A percentile compares a stretch with the other conserved stretches of the same genome.
phyloP scores from a whole-genome alignment of 2,888 invertebrate species.

The Linyphia triangularis region DNA sequence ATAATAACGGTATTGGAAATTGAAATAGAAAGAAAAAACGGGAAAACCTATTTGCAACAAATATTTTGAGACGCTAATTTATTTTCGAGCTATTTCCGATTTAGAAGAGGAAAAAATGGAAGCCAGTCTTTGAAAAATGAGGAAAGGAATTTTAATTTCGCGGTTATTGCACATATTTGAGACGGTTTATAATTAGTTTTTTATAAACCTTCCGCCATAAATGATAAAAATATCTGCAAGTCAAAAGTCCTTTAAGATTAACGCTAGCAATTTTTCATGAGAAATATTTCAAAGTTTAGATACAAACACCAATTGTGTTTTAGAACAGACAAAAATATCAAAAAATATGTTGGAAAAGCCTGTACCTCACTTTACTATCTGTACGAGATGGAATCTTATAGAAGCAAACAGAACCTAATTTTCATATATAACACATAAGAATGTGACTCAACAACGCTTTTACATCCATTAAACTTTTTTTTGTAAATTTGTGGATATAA shows the following conservation, averaged over 20 bases:
- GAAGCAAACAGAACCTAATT: too few relatives aligned
- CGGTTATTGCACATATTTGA: constrained; percentile 46
- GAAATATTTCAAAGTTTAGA: too few relatives aligned
- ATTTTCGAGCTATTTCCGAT: constrained; percentile 52
- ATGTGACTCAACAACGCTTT: too few relatives aligned
- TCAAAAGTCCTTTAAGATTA: not conserved
- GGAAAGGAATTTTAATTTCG: constrained; percentile 51
- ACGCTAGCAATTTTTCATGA: not conserved
- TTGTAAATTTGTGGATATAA: too few relatives aligned
- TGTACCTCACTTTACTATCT: too few relatives aligned
- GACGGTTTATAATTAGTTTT: not conserved
- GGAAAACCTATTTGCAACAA: constrained; percentile 20
- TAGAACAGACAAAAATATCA: too few relatives aligned
- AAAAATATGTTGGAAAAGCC: too few relatives aligned
- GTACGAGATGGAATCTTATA: too few relatives aligned
- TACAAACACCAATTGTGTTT: too few relatives aligned
- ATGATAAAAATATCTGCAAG: not conserved
- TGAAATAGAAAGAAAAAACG: not conserved
- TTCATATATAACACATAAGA: too few relatives aligned
- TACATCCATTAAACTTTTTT: too few relatives aligned
- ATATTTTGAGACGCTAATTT: constrained; percentile 45
- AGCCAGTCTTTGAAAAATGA: constrained; percentile 42
- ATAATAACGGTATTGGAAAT: constrained; percentile 18
- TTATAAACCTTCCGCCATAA: not conserved
- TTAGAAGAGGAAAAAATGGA: constrained; percentile 1